These are phyloP conservation scores for Patella ulyssiponensis DNA, from an alignment of 2,888 invertebrate species.

Conservation along the genomic window DNA sequence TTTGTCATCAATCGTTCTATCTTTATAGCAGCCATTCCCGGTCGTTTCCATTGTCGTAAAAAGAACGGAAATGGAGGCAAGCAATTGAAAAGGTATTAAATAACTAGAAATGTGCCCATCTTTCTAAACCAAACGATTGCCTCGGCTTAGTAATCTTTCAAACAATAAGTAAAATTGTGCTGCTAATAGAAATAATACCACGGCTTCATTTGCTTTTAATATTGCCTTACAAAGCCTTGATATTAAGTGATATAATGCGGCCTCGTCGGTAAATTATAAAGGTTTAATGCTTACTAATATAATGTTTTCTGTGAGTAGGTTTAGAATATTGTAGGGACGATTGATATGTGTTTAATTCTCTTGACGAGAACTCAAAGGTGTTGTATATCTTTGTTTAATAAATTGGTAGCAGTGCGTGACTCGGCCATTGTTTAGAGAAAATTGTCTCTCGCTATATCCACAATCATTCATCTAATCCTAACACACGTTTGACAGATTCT, in stretches of 20 bases:
- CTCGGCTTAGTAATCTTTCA: background rate
- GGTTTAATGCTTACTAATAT: background rate
- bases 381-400: constrained; percentile 9
- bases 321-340: background rate
- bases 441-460: background rate
- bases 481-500: constrained; percentile 3
- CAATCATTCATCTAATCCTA: background rate
- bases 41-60: background rate
- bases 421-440: background rate
- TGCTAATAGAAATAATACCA: constrained; percentile 11
- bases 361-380: background rate
- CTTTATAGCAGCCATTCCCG: constrained; percentile 1
- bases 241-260: background rate
- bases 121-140: background rate
- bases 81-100: constrained; percentile 12
- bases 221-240: constrained; percentile 5
- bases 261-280: no score
- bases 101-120: constrained; percentile 7
- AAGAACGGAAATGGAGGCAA: constrained; percentile 9
- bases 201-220: constrained; percentile 6
- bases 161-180: constrained; percentile 10
- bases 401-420: constrained; percentile 7
- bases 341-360: no score
- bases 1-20: background rate
- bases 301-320: background rate